Conservation (phyloP, 2,797 vertebrate genomes). For the Cacajao melanocephalus region DNA sequence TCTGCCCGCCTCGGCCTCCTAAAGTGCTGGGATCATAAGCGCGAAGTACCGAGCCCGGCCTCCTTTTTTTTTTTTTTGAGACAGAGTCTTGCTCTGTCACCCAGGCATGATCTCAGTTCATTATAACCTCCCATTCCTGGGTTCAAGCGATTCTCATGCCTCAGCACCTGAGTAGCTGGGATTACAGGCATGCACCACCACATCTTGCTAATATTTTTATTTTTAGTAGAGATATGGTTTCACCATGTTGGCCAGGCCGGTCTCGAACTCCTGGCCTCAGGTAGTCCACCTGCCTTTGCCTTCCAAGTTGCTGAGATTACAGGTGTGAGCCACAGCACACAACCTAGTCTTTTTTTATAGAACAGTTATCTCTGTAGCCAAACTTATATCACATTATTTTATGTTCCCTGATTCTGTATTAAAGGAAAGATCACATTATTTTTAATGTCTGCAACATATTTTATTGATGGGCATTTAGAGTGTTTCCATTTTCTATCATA, state of each 20-base stretch:
- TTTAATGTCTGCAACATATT: not conserved
- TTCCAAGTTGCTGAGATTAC: not conserved
- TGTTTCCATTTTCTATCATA: not conserved
- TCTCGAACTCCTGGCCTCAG: not conserved
- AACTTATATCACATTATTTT: not conserved
- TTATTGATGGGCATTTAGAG: not conserved
- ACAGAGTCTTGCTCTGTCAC: not conserved
- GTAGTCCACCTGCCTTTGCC: not conserved
- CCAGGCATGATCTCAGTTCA: not conserved
- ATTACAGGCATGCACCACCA: not conserved
- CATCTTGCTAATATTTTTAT: not conserved
- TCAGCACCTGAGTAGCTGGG: not conserved
- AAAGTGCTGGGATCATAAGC: not conserved
- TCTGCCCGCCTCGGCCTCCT: not conserved
- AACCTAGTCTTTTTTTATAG: not conserved
- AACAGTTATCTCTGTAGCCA: not conserved
- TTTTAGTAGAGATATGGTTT: not conserved
- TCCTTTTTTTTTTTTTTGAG: not conserved
- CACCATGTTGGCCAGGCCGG: not conserved
- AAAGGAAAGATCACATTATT: not conserved
- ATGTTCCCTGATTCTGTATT: no score
- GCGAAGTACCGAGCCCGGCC: rapidly evolving
- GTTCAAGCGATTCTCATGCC: not conserved
- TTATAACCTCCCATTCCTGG: not conserved
- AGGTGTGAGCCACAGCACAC: not conserved